Conservation (phyloP, 1,140 invertebrate genomes). For the Leptinotarsa texana region DNA sequence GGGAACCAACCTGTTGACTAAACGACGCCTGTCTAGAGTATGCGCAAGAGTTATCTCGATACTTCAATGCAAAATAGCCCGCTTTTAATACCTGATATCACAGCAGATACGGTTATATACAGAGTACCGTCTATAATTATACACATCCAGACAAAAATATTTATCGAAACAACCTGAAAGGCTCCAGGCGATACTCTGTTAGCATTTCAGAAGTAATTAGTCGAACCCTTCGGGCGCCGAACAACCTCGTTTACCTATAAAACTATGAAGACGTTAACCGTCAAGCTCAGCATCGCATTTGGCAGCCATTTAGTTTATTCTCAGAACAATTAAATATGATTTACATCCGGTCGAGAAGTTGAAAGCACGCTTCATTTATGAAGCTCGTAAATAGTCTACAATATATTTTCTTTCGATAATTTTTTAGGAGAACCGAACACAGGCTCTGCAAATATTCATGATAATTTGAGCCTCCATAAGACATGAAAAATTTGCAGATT, state of each 20-base stretch:
- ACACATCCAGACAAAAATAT: slow-evolving; percentile 1
- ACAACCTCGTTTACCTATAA: slow-evolving; percentile 5
- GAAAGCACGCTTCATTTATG: slow-evolving; percentile 1
- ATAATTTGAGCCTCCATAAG: too few relatives aligned
- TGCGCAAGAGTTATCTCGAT: too few relatives aligned
- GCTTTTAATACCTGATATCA: too few relatives aligned
- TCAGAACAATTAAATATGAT: slow-evolving; percentile 8
- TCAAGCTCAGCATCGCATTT: background rate
- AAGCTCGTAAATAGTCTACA: background rate
- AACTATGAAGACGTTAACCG: slow-evolving; percentile 5
- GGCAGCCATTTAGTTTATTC: slow-evolving; percentile 4
- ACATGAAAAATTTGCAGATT: too few relatives aligned
- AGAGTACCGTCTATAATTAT: background rate
- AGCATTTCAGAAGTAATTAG: background rate
- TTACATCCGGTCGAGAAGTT: slow-evolving; percentile 2
- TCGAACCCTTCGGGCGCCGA: background rate
- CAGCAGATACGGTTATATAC: too few relatives aligned
- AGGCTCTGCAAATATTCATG: too few relatives aligned
- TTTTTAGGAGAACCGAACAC: too few relatives aligned
- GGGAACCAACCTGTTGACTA: too few relatives aligned
- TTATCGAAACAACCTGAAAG: background rate
- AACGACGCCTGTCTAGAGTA: too few relatives aligned
- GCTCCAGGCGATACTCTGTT: background rate
- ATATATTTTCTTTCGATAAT: background rate
- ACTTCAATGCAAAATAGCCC: too few relatives aligned